Conservation (phyloP, 92 coral and sea anemone species). For the Chrysogorgia sp. region DNA sequence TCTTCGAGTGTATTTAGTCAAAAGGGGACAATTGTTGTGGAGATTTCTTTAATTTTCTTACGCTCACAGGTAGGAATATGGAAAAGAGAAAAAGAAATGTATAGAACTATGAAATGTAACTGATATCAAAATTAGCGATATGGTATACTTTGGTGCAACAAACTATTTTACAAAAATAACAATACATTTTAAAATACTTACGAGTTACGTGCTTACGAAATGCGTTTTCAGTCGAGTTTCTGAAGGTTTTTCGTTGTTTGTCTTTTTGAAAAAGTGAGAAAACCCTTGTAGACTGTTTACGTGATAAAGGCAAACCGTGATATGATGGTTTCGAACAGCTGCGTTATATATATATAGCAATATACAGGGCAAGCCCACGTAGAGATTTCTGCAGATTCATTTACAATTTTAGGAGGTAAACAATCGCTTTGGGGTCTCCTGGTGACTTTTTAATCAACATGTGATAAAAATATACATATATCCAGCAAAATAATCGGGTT, state of each 20-base stretch:
- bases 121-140: too few relatives aligned
- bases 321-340: not conserved
- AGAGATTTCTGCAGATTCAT: not conserved
- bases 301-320: not conserved
- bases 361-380: conserved; percentile 6
- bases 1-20: too few relatives aligned
- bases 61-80: too few relatives aligned
- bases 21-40: too few relatives aligned
- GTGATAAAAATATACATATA: conserved; percentile 2
- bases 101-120: too few relatives aligned
- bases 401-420: conserved; percentile 10
- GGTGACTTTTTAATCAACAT: conserved; percentile 38
- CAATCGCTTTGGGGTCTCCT: conserved; percentile 10
- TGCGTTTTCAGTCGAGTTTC: too few relatives aligned
- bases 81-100: too few relatives aligned
- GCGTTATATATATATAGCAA: not conserved
- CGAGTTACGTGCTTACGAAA: too few relatives aligned
- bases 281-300: too few relatives aligned
- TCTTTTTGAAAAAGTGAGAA: too few relatives aligned
- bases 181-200: not conserved
- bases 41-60: too few relatives aligned
- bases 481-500: not conserved
- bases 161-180: not conserved
- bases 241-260: too few relatives aligned
- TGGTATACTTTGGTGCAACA: not conserved